phyloP scores from a whole-genome alignment of 1,140 invertebrate genomes.

The Harlomillsia oculata region DNA sequence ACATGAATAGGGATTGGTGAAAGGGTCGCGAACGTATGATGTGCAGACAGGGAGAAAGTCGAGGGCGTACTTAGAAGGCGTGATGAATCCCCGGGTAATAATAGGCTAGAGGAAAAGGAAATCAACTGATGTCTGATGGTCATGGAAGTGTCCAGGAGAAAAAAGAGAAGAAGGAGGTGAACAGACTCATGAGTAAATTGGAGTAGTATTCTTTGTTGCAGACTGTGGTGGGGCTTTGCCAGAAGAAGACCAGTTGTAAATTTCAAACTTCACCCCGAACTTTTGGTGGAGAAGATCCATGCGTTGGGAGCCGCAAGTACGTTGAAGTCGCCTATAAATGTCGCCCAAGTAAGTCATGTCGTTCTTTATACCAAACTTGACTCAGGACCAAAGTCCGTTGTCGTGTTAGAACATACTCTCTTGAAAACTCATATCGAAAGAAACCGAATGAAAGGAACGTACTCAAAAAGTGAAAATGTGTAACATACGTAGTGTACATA shows the following conservation, averaged over 20 bases:
- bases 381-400: no score
- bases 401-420: no score
- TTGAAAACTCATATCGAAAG: no score
- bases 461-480: no score
- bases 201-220: slow-evolving; percentile 76
- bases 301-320: slow-evolving; percentile 72
- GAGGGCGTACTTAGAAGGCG: no score
- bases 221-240: slow-evolving; percentile 80
- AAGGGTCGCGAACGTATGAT: no score
- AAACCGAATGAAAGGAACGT: no score
- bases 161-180: background rate
- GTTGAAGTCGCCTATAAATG: slow-evolving; percentile 88
- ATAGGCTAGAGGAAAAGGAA: background rate
- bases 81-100: no score
- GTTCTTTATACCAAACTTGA: slow-evolving; percentile 15
- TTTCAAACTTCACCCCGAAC: slow-evolving; percentile 69
- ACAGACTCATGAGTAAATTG: slow-evolving; percentile 6
- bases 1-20: no score
- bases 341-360: slow-evolving; percentile 71
- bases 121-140: background rate
- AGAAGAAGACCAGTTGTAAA: slow-evolving; percentile 78
- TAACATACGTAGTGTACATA: no score
- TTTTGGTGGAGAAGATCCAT: slow-evolving; percentile 75
- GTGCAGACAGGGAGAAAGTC: no score
- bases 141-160: background rate